Evolutionary conservation across 37 sponge, comb jelly and placozoan genomes (phyloP), one percentile per base, ranked within the genome.

Genomic region (Geodia barretti): DNA sequence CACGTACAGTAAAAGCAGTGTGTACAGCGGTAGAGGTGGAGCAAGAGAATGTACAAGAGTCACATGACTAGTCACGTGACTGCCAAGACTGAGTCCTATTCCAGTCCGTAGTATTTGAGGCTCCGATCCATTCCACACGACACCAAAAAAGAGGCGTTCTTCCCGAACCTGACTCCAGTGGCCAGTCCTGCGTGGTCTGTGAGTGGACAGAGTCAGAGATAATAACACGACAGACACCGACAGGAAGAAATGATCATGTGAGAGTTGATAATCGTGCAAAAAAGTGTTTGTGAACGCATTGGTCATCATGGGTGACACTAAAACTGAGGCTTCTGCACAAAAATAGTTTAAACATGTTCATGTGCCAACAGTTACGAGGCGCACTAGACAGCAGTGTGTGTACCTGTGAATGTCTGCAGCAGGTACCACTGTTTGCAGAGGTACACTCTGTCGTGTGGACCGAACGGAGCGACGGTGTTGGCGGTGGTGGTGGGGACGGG

Each of bases 121-220:
- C 83, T 92, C 19, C 99, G 85, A 62, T 99, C 99, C 89, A 95
- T 93, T 1, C 89, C 86, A 28, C 76, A 89, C 14, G 95, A 92
- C 21, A 89, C 99, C 39, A 99, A 38, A 83, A 92, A 99, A 19
- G 87, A 71, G 42, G 93, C 95, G 86, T 99, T 94, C 74, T 86
- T 84, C 20, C 99, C 99, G 63, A 99, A 99, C 3, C 75, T 58
- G 1, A 99, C 92, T 59, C 89, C 93, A 64, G 93, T 96, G 54
- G 85, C 95, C 8, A 87, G 73, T 35, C 85, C 86, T 60, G 85
- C 78, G 79, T 99, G 99, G 37, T 95, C 97, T 89, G 77, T 73
- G 60, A 54, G 35, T 23, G 75, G 75, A n/a, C 4, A 41, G 1
- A 76, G 34, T 31, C n/a, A n/a, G n/a, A n/a, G n/a, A n/a, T n/a